Conservation (phyloP, 2,797 vertebrate species). For the Periophthalmus magnuspinnatus region DNA sequence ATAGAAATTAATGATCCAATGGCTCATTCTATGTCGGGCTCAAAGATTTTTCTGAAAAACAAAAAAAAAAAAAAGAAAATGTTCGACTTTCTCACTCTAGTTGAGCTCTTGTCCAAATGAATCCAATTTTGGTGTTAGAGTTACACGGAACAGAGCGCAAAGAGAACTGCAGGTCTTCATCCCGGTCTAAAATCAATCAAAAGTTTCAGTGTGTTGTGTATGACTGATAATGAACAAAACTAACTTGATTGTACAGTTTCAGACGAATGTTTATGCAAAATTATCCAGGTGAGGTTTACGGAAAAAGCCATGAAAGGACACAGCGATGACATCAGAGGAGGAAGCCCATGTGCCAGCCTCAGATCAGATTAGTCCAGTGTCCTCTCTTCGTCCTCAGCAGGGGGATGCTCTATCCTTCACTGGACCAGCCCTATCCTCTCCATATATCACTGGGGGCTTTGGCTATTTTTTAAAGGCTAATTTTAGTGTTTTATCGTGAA, state of each 20-base stretch:
- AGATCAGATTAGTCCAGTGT: slow-evolving; percentile 6
- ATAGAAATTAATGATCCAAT: slow-evolving; percentile 4
- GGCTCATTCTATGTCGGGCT: neutral
- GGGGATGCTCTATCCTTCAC: slow-evolving; percentile 14
- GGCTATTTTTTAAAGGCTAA: neutral
- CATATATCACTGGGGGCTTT: slow-evolving; percentile 28
- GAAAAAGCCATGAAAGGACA: neutral
- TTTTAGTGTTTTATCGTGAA: slow-evolving; percentile 28
- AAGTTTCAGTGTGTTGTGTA: neutral
- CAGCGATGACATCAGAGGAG: neutral
- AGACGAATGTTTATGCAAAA: neutral
- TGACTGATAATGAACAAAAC: neutral
- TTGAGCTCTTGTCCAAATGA: neutral
- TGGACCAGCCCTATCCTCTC: slow-evolving; percentile 13
- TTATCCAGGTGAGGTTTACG: neutral
- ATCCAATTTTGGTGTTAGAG: neutral
- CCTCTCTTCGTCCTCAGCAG: slow-evolving; percentile 34
- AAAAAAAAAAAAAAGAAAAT: too few species aligned
- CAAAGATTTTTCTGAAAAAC: neutral
- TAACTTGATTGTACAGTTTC: neutral
- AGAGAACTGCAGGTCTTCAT: neutral
- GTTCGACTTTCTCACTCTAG: neutral
- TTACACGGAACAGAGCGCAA: neutral
- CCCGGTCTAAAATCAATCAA: neutral
- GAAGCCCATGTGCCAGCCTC: neutral